Conservation (phyloP, 2,888 invertebrate species). For the Axea sp. region DNA sequence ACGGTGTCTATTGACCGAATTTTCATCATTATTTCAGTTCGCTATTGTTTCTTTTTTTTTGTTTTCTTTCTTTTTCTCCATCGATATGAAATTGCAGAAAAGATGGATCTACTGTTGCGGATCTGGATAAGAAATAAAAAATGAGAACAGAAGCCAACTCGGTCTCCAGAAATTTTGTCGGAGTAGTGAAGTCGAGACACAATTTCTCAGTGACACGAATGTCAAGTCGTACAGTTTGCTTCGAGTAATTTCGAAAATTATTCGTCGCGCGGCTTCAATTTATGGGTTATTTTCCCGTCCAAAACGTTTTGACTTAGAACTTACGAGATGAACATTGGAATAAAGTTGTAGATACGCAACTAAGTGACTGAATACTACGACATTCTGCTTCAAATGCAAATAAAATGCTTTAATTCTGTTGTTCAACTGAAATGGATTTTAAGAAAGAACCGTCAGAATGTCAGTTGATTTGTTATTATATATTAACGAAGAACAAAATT, state of each 20-base stretch:
- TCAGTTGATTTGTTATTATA: too few species aligned
- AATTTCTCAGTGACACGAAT: conserved; percentile 45
- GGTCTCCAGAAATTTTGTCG: conserved; percentile 10
- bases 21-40: conserved; percentile 2
- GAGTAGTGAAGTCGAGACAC: conserved; percentile 17
- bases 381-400: too few species aligned
- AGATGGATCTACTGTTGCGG: conserved; percentile 2
- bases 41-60: too few species aligned
- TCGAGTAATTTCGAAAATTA: conserved; percentile 44
- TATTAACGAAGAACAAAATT: too few species aligned
- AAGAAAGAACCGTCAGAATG: too few species aligned
- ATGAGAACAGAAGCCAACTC: conserved; percentile 18
- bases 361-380: too few species aligned
- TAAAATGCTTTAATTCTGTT: too few species aligned
- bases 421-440: too few species aligned
- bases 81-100: conserved; percentile 13
- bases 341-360: not conserved
- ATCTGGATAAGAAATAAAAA: conserved; percentile 37
- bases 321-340: not conserved
- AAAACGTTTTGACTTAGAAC: conserved; percentile 15
- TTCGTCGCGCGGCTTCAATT: conserved; percentile 27
- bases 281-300: conserved; percentile 16
- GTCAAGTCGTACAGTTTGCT: conserved; percentile 27
- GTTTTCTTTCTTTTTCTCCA: conserved; percentile 7
- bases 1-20: not conserved